Conservation (phyloP, 2,113 vertebrate species). For the Coregonus clupeaformis region DNA sequence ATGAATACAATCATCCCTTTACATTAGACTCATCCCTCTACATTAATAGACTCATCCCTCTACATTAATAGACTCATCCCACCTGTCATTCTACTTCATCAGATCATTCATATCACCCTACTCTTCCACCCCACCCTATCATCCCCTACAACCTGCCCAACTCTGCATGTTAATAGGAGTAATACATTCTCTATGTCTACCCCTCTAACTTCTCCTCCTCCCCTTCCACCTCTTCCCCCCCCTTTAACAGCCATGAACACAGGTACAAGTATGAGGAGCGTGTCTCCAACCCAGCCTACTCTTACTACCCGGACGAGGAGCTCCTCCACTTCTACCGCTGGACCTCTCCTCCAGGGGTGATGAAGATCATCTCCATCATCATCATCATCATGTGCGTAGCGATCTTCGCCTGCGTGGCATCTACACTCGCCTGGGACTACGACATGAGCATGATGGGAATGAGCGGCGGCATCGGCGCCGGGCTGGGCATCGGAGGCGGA, state of each 20-base stretch:
- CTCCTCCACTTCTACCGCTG: slow-evolving; percentile 84
- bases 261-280: slow-evolving; percentile 72
- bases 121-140: not conserved
- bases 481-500: slow-evolving; percentile 27
- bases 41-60: no score
- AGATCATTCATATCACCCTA: not conserved
- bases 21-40: no score
- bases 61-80: not conserved
- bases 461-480: slow-evolving; percentile 43
- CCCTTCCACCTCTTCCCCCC: not conserved
- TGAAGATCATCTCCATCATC: slow-evolving; percentile 85
- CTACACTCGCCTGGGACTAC: slow-evolving; percentile 86
- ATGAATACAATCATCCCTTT: no score
- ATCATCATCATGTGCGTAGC: slow-evolving; percentile 85
- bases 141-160: not conserved
- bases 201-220: not conserved
- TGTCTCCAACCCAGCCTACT: slow-evolving; percentile 75
- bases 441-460: slow-evolving; percentile 72
- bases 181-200: not conserved
- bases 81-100: not conserved
- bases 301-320: slow-evolving; percentile 80
- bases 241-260: slow-evolving; percentile 51
- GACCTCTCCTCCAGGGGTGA: slow-evolving; percentile 88
- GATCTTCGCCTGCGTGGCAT: slow-evolving; percentile 88
- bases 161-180: not conserved